Evolutionary conservation across 2,888 invertebrate species (phyloP).

Genomic region (Pheosia tremula): DNA sequence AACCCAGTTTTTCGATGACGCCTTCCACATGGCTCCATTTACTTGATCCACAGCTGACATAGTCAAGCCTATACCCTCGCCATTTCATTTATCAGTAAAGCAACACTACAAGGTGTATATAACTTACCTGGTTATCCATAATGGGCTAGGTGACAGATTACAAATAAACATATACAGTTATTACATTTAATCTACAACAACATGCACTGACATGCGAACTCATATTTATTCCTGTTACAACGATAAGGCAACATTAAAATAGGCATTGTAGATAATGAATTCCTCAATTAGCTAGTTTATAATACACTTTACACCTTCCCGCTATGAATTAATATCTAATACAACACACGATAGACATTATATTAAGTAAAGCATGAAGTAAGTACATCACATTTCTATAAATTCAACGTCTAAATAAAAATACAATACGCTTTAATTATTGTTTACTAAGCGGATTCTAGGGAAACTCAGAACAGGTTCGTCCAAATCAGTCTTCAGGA

Average conservation of each 20-base stretch:
- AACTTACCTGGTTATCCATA: slow-evolving; percentile 17
- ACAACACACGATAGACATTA: too few species aligned
- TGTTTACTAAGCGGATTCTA: not conserved
- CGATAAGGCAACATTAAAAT: not conserved
- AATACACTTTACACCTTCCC: not conserved
- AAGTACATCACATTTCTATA: too few species aligned
- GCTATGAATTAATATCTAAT: not conserved
- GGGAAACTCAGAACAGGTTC: not conserved
- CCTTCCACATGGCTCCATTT: too few species aligned
- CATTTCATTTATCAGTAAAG: not conserved
- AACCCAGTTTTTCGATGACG: too few species aligned
- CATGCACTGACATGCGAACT: slow-evolving; percentile 3
- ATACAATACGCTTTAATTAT: not conserved
- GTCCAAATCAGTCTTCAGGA: slow-evolving; percentile 55
- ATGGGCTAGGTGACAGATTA: not conserved
- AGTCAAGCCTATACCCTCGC: not conserved
- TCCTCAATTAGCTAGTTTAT: not conserved
- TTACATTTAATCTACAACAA: slow-evolving; percentile 6
- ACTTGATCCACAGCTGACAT: not conserved
- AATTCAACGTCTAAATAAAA: too few species aligned
- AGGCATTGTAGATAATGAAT: not conserved
- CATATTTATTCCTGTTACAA: not conserved
- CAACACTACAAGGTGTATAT: not conserved
- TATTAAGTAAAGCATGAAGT: too few species aligned
- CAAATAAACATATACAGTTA: not conserved